A percentile compares a stretch with the other conserved stretches of the same genome.
Conservation (phyloP, 2,888 invertebrate species). For the Baccha elongata region DNA sequence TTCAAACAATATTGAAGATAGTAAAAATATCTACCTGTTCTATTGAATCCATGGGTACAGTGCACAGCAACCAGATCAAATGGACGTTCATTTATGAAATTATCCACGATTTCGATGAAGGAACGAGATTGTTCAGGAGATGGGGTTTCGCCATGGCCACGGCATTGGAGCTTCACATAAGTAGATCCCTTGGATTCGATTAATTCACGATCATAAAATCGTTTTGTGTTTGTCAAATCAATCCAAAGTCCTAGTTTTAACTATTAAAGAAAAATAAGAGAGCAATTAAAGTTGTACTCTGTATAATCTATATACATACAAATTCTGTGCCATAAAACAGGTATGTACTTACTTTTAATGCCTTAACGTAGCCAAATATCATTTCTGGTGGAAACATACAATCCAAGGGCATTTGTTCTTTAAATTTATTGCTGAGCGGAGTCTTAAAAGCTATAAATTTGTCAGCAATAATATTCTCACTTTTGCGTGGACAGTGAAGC, state of each 20-base stretch:
- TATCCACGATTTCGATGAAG: conserved; percentile 92
- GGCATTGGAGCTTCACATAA: conserved; percentile 94
- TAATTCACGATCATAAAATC: conserved; percentile 94
- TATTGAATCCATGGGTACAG: conserved; percentile 99
- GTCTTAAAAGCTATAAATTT: conserved; percentile 91
- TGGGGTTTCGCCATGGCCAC: conserved; percentile 97
- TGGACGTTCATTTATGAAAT: conserved; percentile 91
- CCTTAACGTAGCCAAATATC: conserved; percentile 91
- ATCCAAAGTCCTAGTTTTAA: conserved; percentile 96
- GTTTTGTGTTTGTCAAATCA: conserved; percentile 96
- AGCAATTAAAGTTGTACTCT: background rate
- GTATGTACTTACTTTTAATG: conserved; percentile 85
- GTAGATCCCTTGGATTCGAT: conserved; percentile 89
- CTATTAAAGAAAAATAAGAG: conserved; percentile 82
- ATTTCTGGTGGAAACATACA: conserved; percentile 94
- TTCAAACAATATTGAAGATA: no score
- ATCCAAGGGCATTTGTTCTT: conserved; percentile 92
- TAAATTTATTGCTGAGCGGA: conserved; percentile 91
- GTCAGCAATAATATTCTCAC: conserved; percentile 87
- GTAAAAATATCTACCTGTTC: no score
- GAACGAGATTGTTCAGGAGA: conserved; percentile 90
- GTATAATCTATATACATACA: background rate
- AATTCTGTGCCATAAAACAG: background rate
- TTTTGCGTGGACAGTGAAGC: conserved; percentile 94
- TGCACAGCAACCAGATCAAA: conserved; percentile 89